Percentiles rank a stretch among this genome's conserved stretches.
These are phyloP conservation scores for Meiosimyza decipiens DNA, from an alignment of 2,888 invertebrate genomes.

Conservation along the genomic window DNA sequence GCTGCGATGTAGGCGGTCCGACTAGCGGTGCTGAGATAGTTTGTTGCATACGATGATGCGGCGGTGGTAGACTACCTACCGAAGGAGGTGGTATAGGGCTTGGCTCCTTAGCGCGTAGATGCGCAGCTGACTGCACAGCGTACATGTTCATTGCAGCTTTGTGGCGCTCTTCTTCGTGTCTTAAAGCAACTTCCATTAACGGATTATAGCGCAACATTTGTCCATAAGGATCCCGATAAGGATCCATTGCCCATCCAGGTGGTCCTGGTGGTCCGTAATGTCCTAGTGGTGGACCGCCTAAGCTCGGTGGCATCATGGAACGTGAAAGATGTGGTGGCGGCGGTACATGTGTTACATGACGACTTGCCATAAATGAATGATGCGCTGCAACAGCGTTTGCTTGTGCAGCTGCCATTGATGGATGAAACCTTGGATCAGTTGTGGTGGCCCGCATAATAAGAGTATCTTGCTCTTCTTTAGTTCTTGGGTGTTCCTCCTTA, in stretches of 20 bases:
- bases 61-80: slow-evolving; percentile 57
- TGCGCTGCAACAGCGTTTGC: slow-evolving; percentile 64
- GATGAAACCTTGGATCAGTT: slow-evolving; percentile 70
- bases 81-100: slow-evolving; percentile 65
- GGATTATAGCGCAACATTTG: slow-evolving; percentile 82
- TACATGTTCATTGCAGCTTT: slow-evolving; percentile 81
- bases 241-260: slow-evolving; percentile 71
- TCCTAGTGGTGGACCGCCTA: slow-evolving; percentile 69
- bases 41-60: slow-evolving; percentile 63
- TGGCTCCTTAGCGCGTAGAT: slow-evolving; percentile 65
- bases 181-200: slow-evolving; percentile 80
- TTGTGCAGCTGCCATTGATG: slow-evolving; percentile 65
- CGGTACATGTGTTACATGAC: slow-evolving; percentile 69
- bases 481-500: slow-evolving; percentile 70
- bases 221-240: slow-evolving; percentile 75
- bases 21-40: slow-evolving; percentile 26
- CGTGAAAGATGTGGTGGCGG: slow-evolving; percentile 70
- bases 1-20: slow-evolving; percentile 26
- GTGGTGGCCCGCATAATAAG: slow-evolving; percentile 67
- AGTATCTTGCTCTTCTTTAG: slow-evolving; percentile 68
- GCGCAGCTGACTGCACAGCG: slow-evolving; percentile 70
- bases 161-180: slow-evolving; percentile 82
- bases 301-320: slow-evolving; percentile 68
- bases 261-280: slow-evolving; percentile 73
- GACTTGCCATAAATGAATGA: slow-evolving; percentile 68